A percentile compares a stretch with the other conserved stretches of the same genome.
Evolutionary conservation across 1,140 invertebrate genomes (phyloP).

Genomic region (Drosophila paulistorum): DNA sequence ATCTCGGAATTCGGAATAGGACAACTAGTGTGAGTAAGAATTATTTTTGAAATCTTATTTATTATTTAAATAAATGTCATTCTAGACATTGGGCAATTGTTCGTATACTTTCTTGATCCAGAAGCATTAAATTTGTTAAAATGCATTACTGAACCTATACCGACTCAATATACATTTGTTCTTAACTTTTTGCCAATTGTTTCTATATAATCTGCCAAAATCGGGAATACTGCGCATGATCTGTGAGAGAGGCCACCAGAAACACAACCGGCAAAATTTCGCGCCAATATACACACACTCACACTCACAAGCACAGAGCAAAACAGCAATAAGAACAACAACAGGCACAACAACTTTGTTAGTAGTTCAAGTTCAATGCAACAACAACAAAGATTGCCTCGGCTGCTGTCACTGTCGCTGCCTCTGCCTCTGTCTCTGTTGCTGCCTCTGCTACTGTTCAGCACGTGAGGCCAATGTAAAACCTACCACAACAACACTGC

Average conservation of each 20-base stretch:
- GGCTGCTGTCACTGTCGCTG: neutral
- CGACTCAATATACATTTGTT: neutral
- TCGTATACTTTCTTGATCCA: too few relatives aligned
- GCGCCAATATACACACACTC: slow-evolving; percentile 33
- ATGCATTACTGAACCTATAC: neutral
- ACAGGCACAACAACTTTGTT: slow-evolving; percentile 40
- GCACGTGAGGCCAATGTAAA: slow-evolving; percentile 54
- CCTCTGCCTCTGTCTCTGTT: neutral
- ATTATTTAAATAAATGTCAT: too few relatives aligned
- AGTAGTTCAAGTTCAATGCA: slow-evolving; percentile 70
- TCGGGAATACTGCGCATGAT: slow-evolving; percentile 15
- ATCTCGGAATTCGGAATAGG: too few relatives aligned
- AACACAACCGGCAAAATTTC: slow-evolving; percentile 52
- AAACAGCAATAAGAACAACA: neutral
- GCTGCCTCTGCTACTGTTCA: too few relatives aligned
- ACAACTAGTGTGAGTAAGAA: too few relatives aligned
- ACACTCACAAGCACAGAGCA: neutral
- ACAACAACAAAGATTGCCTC: slow-evolving; percentile 31
- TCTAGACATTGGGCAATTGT: too few relatives aligned
- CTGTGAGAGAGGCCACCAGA: slow-evolving; percentile 26
- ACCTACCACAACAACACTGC: slow-evolving; percentile 32
- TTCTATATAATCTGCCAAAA: slow-evolving; percentile 14
- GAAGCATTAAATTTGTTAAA: neutral
- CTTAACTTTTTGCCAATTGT: neutral
- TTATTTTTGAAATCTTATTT: too few relatives aligned